Conservation (phyloP, 2,113 vertebrate species). For the Speoplatyrhinus poulsoni region DNA sequence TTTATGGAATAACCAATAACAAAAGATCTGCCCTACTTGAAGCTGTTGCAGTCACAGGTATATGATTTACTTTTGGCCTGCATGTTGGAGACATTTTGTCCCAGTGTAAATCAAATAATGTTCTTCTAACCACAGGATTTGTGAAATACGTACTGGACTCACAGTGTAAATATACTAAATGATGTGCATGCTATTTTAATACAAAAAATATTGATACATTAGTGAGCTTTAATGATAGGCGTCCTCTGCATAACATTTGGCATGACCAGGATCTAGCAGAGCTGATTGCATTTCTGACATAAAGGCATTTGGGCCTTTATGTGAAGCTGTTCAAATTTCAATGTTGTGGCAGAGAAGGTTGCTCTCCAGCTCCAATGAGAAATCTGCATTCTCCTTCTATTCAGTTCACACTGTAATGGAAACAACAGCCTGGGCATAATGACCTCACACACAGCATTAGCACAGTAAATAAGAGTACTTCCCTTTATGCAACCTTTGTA, state of each 20-base stretch:
- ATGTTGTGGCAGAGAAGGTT: conserved; percentile 8
- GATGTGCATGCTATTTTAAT: conserved; percentile 38
- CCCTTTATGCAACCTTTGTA: conserved; percentile 14
- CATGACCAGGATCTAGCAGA: conserved; percentile 11
- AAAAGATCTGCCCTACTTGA: conserved; percentile 66
- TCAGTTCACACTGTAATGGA: not conserved
- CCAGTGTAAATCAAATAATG: not conserved
- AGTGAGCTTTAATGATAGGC: not conserved
- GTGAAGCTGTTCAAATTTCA: conserved; percentile 12
- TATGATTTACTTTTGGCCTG: conserved; percentile 44
- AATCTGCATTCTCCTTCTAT: not conserved
- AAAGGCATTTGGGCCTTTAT: not conserved
- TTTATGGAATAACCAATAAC: conserved; percentile 66
- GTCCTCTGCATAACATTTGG: not conserved
- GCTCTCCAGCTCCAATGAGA: conserved; percentile 30
- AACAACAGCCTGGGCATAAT: not conserved
- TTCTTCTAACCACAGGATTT: conserved; percentile 4
- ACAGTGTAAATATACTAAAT: not conserved
- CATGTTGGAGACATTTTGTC: conserved; percentile 9
- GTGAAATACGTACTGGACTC: not conserved
- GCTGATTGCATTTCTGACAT: not conserved
- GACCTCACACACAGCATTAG: not conserved
- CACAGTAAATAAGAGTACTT: not conserved
- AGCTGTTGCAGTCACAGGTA: conserved; percentile 75
- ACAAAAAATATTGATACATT: not conserved